Evolutionary conservation across 2,113 vertebrate species (phyloP), one percentile per base, ranked within the genome.

Genomic region (Riparia riparia): DNA sequence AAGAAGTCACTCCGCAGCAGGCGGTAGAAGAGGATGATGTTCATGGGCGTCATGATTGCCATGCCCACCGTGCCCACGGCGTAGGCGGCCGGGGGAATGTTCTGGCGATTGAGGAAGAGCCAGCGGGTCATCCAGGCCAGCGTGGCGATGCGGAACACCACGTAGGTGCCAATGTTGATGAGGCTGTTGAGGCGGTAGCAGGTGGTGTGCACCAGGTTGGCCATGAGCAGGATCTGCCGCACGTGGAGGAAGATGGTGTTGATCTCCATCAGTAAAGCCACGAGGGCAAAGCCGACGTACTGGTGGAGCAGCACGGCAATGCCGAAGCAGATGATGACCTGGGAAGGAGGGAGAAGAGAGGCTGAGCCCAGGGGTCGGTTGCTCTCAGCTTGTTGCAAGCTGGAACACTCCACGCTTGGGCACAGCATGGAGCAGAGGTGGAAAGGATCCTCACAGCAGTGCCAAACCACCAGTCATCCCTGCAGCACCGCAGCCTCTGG

Each of bases 121-220:
- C 99, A 99, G 84, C 97, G 98, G 28, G 97, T 98, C 99, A 99
- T 99, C 99, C 99, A 99, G 81, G 98, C 99, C 96, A 99, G 97
- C 0, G 99, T 99, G 91, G 98, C 97, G 68, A 99, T 99, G 94
- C 98, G 98, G 81, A 99, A 99, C 89, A 99, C 97, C 95, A 98
- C 97, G 24, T 99, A 99, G 5, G 99, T 99, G 91, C 98, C 98
- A 96, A 99, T 96, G 96, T 99, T 99, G 88, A 99, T 12, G 53
- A 99, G 96, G 97, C 98, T 99, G 98, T 98, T 98, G 94, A 99
- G 77, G 5, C 98, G 98, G 97, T 99, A 99, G 81, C 96, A 90
- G 15, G 97, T 88, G 87, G 97, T 95, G 54, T 92, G 77, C 25
- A 96, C 92, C 61, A 98, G 96, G 97, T 49, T 95, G 82, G 98